Conservation (phyloP, 2,888 invertebrate species). For the Volucella inanis region DNA sequence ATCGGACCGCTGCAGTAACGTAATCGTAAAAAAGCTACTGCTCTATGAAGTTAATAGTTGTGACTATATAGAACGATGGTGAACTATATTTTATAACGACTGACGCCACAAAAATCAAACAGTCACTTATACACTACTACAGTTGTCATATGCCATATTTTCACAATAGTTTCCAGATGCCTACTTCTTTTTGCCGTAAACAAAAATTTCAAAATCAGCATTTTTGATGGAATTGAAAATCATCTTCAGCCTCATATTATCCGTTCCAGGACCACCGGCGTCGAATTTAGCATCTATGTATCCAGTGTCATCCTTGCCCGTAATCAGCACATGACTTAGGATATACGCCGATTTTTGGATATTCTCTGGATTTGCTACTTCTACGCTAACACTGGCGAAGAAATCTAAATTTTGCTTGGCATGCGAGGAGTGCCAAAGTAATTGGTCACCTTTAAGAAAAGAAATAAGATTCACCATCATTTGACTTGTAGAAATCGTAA, state of each 20-base stretch:
- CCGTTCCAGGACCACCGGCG: conserved; percentile 49
- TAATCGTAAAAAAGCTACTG: no score
- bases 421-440: conserved; percentile 23
- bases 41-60: no score
- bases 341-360: conserved; percentile 23
- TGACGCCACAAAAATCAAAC: no score
- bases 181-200: conserved; percentile 66
- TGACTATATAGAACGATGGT: no score
- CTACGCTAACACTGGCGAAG: conserved; percentile 35
- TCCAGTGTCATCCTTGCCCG: conserved; percentile 57
- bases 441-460: conserved; percentile 24
- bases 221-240: conserved; percentile 53
- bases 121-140: no score
- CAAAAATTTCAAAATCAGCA: conserved; percentile 38
- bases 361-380: conserved; percentile 37
- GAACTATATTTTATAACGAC: no score
- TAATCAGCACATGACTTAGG: conserved; percentile 35
- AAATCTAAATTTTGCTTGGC: conserved; percentile 43
- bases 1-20: no score
- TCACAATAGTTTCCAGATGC: not conserved
- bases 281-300: conserved; percentile 27
- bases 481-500: not conserved
- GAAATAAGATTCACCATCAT: not conserved
- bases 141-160: no score
- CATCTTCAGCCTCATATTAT: conserved; percentile 48